phyloP scores from a whole-genome alignment of 2,888 invertebrate genomes.

The Gisinianus flammeolus region DNA sequence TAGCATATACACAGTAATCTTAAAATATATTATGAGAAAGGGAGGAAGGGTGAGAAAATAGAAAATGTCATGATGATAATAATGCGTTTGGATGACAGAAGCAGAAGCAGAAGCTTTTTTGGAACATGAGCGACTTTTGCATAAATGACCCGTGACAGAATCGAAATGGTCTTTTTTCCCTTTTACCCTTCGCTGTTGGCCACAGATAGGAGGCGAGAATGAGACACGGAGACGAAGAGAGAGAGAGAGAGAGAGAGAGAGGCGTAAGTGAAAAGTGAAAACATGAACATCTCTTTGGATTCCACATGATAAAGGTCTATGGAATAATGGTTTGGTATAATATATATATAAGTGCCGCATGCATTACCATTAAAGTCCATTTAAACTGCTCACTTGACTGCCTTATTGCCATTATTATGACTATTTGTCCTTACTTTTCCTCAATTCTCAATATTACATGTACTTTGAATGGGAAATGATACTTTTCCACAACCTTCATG shows the following conservation, averaged over 20 bases:
- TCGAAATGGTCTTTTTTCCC: background rate
- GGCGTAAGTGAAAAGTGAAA: background rate
- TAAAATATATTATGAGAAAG: background rate
- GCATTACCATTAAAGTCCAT: slow-evolving; percentile 3
- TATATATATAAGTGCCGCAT: background rate
- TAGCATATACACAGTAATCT: too few relatives aligned
- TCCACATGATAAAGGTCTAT: background rate
- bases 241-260: background rate
- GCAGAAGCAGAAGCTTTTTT: background rate
- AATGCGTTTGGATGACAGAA: background rate
- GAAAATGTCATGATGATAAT: background rate
- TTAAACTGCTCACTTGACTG: background rate
- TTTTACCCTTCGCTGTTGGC: background rate
- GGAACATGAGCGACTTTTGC: background rate
- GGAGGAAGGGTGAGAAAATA: background rate
- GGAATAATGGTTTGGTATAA: background rate
- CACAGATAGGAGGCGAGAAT: background rate
- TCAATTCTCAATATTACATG: background rate
- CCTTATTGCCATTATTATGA: background rate
- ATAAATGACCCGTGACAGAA: slow-evolving; percentile 16
- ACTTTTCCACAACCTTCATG: too few relatives aligned
- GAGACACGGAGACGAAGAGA: background rate
- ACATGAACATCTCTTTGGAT: background rate
- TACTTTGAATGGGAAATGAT: too few relatives aligned
- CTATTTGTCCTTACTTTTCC: background rate